A percentile compares a stretch with the other conserved stretches of the same genome.
These are phyloP conservation scores for Pachypanchax playfairii DNA, from an alignment of 2,113 vertebrate species.

Conservation along the genomic window DNA sequence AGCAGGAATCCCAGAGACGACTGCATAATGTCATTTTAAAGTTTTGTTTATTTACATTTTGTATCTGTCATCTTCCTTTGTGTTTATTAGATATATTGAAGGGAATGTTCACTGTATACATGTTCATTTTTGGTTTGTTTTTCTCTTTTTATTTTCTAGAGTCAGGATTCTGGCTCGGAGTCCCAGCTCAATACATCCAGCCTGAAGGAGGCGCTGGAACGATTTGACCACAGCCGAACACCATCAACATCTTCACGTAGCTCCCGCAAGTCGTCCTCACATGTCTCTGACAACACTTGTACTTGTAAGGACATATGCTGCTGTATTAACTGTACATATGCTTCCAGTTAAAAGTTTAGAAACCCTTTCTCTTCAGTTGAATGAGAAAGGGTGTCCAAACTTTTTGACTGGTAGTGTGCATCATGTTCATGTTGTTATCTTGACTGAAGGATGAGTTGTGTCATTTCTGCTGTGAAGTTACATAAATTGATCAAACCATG, in stretches of 20 bases:
- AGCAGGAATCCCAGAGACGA: no score
- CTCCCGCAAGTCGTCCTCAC: slow-evolving; percentile 93
- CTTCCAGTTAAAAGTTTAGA: no score
- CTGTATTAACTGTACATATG: neutral
- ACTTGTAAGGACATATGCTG: slow-evolving; percentile 72
- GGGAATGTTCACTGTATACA: no score
- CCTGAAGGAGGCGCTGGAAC: slow-evolving; percentile 94
- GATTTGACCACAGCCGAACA: slow-evolving; percentile 90
- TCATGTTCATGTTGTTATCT: no score
- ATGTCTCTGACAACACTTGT: slow-evolving; percentile 94
- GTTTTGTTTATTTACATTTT: neutral
- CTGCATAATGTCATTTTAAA: neutral
- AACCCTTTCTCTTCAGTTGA: no score
- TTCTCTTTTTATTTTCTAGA: slow-evolving; percentile 68
- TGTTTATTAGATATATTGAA: neutral
- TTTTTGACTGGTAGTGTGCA: no score
- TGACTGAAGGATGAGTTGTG: neutral
- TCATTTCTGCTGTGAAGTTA: neutral
- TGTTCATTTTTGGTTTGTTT: neutral
- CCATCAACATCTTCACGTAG: slow-evolving; percentile 92
- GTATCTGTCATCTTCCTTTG: neutral
- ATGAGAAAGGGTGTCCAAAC: no score
- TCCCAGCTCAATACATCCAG: slow-evolving; percentile 94
- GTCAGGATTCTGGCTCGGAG: slow-evolving; percentile 91
- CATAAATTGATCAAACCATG: neutral